Percentiles rank a stretch among this genome's conserved stretches.
phyloP scores from a whole-genome alignment of 2,797 vertebrate species.

The Acridotheres tristis region DNA sequence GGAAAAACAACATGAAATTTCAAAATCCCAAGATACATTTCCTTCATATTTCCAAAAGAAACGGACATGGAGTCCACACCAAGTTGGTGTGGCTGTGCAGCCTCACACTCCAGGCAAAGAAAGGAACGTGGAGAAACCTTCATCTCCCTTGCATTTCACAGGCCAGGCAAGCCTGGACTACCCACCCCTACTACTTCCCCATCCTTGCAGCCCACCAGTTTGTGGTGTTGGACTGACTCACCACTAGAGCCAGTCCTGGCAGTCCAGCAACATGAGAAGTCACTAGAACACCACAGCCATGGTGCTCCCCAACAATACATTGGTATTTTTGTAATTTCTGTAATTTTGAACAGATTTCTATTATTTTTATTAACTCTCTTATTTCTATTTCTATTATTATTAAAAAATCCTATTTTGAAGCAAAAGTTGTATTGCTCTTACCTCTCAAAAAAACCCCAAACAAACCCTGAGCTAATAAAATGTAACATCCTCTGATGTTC shows the following conservation, averaged over 20 bases:
- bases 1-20: background rate
- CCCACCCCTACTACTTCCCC: background rate
- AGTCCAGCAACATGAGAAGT: background rate
- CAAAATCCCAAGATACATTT: background rate
- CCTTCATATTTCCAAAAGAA: background rate
- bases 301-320: accelerated
- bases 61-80: background rate
- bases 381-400: too few species aligned
- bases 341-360: background rate
- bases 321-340: background rate
- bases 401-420: background rate
- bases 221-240: background rate
- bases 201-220: background rate
- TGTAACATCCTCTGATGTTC: background rate
- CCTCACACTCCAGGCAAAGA: background rate
- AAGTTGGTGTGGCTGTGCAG: accelerated
- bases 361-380: too few species aligned
- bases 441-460: background rate
- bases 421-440: background rate
- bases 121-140: accelerated
- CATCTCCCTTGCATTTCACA: background rate
- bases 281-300: background rate
- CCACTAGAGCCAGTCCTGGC: background rate
- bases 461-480: background rate
- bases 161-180: background rate